A percentile compares a stretch with the other conserved stretches of the same genome.
Evolutionary conservation across 1,140 invertebrate species (phyloP).

Genomic region (Hypsibius dujardini): DNA sequence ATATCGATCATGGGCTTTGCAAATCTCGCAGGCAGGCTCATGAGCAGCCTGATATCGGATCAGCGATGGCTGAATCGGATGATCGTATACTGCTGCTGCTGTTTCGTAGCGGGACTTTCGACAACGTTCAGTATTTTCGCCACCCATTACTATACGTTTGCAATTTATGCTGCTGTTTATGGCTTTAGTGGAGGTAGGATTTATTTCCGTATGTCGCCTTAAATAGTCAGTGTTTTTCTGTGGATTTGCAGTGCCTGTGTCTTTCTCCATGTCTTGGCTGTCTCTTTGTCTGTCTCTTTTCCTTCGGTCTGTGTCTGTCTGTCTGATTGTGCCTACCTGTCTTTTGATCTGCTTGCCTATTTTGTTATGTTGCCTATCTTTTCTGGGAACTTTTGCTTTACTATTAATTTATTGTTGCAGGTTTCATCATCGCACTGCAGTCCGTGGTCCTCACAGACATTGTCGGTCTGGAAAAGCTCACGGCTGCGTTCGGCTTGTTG

Average conservation of each 20-base stretch:
- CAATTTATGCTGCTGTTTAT: neutral
- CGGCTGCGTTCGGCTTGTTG: neutral
- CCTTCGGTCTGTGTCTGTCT: no score
- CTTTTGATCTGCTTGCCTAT: no score
- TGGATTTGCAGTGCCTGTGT: no score
- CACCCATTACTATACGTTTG: neutral
- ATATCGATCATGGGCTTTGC: neutral
- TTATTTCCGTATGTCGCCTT: no score
- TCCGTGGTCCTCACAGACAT: slow-evolving; percentile 8
- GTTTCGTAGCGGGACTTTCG: neutral
- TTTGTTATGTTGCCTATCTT: no score
- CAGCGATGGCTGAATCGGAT: neutral
- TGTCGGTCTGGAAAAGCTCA: slow-evolving; percentile 8
- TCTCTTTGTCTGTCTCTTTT: no score
- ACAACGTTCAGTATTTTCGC: neutral
- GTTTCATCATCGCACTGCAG: slow-evolving; percentile 12
- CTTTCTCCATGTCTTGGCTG: no score
- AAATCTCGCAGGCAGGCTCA: neutral
- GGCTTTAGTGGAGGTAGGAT: neutral
- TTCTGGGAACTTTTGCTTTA: no score
- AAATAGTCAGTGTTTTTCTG: no score
- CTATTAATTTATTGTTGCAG: no score
- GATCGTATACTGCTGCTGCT: neutral
- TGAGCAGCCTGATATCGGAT: neutral
- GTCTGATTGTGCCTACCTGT: no score